A percentile compares a stretch with the other conserved stretches of the same genome.
Evolutionary conservation across 2,113 vertebrate species (phyloP).

Genomic region (Danio rerio): DNA sequence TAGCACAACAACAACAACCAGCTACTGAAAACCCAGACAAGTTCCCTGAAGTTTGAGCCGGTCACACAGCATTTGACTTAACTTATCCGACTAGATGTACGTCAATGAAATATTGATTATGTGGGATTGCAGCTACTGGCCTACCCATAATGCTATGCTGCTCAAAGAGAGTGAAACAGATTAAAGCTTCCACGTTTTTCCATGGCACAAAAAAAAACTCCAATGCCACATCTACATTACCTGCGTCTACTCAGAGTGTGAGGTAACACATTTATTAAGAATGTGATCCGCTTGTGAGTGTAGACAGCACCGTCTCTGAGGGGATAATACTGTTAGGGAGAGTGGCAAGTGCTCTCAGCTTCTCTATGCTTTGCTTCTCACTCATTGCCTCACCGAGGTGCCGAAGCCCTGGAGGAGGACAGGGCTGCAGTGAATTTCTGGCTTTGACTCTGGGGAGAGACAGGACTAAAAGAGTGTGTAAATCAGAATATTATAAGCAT

Average conservation of each 20-base stretch:
- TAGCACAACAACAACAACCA: neutral
- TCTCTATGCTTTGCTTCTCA: neutral
- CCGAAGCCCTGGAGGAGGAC: neutral
- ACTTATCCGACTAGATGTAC: neutral
- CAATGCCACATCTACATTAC: slow-evolving; percentile 25
- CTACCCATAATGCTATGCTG: neutral
- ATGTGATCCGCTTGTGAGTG: slow-evolving; percentile 27
- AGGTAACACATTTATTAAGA: slow-evolving; percentile 36
- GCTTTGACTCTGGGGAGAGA: slow-evolving; percentile 11
- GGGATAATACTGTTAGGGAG: slow-evolving; percentile 35
- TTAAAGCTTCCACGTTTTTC: slow-evolving; percentile 12
- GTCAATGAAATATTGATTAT: slow-evolving; percentile 7
- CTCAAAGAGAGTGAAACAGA: slow-evolving; percentile 3
- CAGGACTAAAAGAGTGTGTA: neutral
- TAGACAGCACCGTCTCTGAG: slow-evolving; percentile 21
- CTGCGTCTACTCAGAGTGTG: slow-evolving; percentile 3
- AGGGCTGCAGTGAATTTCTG: neutral
- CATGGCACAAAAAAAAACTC: slow-evolving; percentile 1
- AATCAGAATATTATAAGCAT: slow-evolving; percentile 14
- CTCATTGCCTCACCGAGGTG: slow-evolving; percentile 22
- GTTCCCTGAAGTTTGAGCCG: neutral
- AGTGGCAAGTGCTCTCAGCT: slow-evolving; percentile 20
- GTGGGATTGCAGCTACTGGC: slow-evolving; percentile 1
- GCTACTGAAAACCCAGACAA: neutral
- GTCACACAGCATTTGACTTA: neutral